Evolutionary conservation across 2,113 vertebrate genomes (phyloP).

Genomic region (Ibidorhyncha struthersii): DNA sequence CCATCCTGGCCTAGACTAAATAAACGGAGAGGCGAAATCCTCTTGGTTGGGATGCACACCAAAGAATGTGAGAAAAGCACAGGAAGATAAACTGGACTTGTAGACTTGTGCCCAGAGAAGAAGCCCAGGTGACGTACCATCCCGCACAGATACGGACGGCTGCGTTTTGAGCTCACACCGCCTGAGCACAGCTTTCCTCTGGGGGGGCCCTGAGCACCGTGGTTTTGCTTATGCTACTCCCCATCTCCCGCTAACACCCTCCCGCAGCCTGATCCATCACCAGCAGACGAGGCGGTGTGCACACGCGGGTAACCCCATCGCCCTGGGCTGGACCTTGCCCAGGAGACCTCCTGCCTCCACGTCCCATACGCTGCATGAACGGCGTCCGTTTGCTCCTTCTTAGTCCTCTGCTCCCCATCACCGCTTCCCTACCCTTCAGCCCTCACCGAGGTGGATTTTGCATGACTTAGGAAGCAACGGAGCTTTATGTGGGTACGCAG

Average conservation of each 20-base stretch:
- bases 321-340: not conserved
- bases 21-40: not conserved
- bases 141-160: not conserved
- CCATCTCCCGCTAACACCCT: not conserved
- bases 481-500: not conserved
- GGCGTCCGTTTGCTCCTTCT: not conserved
- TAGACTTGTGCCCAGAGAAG: not conserved
- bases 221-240: not conserved
- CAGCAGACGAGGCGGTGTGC: accelerated
- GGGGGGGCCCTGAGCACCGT: not conserved
- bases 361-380: not conserved
- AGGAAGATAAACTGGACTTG: not conserved
- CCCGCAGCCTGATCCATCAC: not conserved
- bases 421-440: not conserved
- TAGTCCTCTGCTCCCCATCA: not conserved
- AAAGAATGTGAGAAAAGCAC: not conserved
- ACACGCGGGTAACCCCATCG: not conserved
- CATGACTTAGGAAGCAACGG: accelerated
- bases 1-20: constrained; percentile 43
- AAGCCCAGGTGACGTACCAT: not conserved
- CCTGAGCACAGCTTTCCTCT: not conserved
- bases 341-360: not conserved
- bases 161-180: not conserved
- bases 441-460: not conserved
- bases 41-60: not conserved